Base-by-base conservation (phyloP, 2,888 invertebrate species). In the Xestia ashworthii region DNA sequence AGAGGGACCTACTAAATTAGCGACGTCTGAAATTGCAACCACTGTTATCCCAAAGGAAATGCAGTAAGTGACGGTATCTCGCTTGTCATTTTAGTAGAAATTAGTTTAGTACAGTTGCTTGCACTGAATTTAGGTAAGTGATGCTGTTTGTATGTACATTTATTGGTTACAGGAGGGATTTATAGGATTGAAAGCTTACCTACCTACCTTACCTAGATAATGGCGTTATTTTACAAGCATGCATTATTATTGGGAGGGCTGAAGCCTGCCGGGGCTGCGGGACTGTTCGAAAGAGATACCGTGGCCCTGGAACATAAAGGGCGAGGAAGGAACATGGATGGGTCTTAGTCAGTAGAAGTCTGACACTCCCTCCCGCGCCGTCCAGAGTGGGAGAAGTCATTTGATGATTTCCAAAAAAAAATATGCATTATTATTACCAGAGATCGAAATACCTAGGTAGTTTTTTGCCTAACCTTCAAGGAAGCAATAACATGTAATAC, bases 41-140 rank as follows among this genome's bases (percentile, higher is more conserved):
- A 71, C 65, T 81, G 83, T 82, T 72, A 86, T 85, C 91, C 90
- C 91, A 69, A 74, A 87, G 91, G 91, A 89, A 91, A 91, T 90
- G 89, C 83, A 64, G 77, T 86, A 86, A 90, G 88, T 89, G 89
- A 78, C 65, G 60, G 82, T 82, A 84, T 85, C 86, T 83, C 89
- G 89, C 82, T 87, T 87, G 83, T 85, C 87, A 82, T 85, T 84
- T 86, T 86, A 73, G 81, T 44, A 48, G 38, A 66, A 81, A 81
- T 83, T 83, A 76, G 80, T 82, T 77, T 65, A 80, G 78, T 74
- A 69, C 65, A 55, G 48, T 44, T 64, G 64, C 55, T 74, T 50
- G 71, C 62, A 62, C 48, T 74, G 71, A 81, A 78, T 87, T 77
- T 82, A 78, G 81, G 74, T 74, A 73, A 78, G 76, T 78, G 38